Evolutionary conservation across 2,888 invertebrate genomes (phyloP).

Genomic region (Hirtodrosophila histrioides): DNA sequence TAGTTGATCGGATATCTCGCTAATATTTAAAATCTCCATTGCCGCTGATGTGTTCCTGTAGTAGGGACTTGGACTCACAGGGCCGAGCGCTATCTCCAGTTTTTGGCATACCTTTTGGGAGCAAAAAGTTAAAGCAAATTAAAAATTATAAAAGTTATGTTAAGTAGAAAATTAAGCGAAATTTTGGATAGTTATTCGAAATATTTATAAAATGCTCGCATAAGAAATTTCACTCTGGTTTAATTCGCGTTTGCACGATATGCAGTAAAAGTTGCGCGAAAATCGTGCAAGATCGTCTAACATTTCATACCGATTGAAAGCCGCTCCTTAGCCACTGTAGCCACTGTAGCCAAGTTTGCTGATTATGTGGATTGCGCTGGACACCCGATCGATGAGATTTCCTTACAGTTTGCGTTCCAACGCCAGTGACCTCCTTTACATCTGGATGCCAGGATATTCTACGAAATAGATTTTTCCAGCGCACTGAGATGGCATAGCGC

Average conservation of each 20-base stretch:
- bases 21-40: conserved; percentile 50
- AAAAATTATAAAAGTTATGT: not conserved
- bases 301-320: conserved; percentile 24
- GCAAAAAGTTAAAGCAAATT: not conserved
- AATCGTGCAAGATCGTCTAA: not conserved
- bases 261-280: too few species aligned
- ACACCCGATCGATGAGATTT: too few species aligned
- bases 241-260: too few species aligned
- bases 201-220: too few species aligned
- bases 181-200: too few species aligned
- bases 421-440: too few species aligned
- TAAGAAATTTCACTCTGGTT: too few species aligned
- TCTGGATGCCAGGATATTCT: not conserved
- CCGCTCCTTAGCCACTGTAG: not conserved
- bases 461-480: conserved; percentile 8
- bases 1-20: conserved; percentile 17
- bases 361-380: too few species aligned
- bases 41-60: conserved; percentile 39
- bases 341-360: not conserved
- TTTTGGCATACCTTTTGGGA: conserved; percentile 31
- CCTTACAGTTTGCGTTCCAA: not conserved
- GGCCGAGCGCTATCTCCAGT: conserved; percentile 30
- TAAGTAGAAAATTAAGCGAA: too few species aligned
- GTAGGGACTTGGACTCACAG: conserved; percentile 5
- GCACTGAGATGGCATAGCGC: not conserved